Evolutionary conservation across 1,140 invertebrate species (phyloP).

Genomic region (Rhizoglyphus robini): DNA sequence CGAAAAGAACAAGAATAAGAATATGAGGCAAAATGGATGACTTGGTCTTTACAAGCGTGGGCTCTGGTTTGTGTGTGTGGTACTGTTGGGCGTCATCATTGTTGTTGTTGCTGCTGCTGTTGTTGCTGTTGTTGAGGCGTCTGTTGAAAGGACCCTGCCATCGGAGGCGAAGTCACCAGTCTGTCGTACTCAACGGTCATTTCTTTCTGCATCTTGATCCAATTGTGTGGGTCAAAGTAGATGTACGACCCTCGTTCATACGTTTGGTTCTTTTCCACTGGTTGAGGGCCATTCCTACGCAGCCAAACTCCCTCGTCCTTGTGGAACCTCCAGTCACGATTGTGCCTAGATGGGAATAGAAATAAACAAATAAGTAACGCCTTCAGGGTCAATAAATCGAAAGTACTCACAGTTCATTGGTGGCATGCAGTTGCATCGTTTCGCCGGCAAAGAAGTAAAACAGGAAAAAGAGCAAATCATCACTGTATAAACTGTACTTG

Average conservation of each 20-base stretch:
- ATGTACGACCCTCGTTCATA: constrained; percentile 97
- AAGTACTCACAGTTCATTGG: constrained; percentile 77
- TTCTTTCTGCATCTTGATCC: constrained; percentile 86
- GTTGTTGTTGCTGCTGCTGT: too few relatives aligned
- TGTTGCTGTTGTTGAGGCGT: too few relatives aligned
- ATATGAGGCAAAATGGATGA: too few relatives aligned
- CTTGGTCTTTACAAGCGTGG: too few relatives aligned
- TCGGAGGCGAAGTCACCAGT: too few relatives aligned
- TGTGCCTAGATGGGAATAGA: constrained; percentile 48
- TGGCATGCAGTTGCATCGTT: constrained; percentile 87
- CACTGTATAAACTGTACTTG: constrained; percentile 90
- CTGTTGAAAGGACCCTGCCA: too few relatives aligned
- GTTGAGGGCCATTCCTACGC: constrained; percentile 77
- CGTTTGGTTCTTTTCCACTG: constrained; percentile 75
- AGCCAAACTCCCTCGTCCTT: constrained; percentile 99
- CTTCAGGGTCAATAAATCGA: constrained; percentile 14
- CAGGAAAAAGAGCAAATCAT: constrained; percentile 96
- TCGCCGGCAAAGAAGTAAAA: constrained; percentile 99
- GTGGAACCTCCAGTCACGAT: constrained; percentile 96
- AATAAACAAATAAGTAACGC: constrained; percentile 12
- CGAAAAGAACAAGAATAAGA: too few relatives aligned
- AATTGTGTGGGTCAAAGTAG: constrained; percentile 87
- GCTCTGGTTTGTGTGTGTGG: too few relatives aligned
- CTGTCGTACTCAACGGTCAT: constrained; percentile 95
- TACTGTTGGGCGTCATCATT: too few relatives aligned